Evolutionary conservation across 2,797 vertebrate genomes (phyloP).

Genomic region (Arrhamphus sclerolepis): DNA sequence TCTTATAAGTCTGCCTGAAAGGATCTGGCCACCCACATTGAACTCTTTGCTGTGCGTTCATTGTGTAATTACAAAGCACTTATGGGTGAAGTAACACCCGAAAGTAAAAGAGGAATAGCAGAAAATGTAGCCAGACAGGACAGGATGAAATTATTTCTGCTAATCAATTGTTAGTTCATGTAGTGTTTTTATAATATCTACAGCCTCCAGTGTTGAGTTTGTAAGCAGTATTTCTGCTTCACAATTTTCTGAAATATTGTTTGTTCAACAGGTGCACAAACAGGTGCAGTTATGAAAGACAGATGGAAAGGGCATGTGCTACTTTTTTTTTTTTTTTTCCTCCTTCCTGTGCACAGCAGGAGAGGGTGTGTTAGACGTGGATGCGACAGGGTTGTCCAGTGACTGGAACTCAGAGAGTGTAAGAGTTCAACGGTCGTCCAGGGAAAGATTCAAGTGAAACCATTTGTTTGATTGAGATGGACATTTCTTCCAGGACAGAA

Average conservation of each 20-base stretch:
- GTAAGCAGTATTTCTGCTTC: background rate
- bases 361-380: slow-evolving; percentile 43
- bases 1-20: slow-evolving; percentile 48
- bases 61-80: slow-evolving; percentile 59
- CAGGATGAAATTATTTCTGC: background rate
- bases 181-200: background rate
- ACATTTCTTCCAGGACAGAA: too few relatives aligned
- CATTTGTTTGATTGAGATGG: slow-evolving; percentile 40
- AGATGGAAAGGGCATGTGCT: background rate
- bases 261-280: slow-evolving; percentile 9
- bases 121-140: slow-evolving; percentile 14
- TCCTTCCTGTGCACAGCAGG: slow-evolving; percentile 36
- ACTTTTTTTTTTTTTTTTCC: background rate
- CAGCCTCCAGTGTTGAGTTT: background rate
- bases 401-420: slow-evolving; percentile 32
- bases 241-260: background rate
- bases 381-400: slow-evolving; percentile 42
- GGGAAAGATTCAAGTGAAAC: slow-evolving; percentile 48
- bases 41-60: slow-evolving; percentile 33
- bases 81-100: slow-evolving; percentile 27
- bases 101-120: slow-evolving; percentile 21
- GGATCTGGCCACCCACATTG: slow-evolving; percentile 49
- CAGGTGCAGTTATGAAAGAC: slow-evolving; percentile 7
- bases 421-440: slow-evolving; percentile 50
- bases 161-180: background rate